Evolutionary conservation across 2,888 invertebrate species (phyloP), one percentile per base, ranked within the genome.

Genomic region (Erpobdella octoculata): DNA sequence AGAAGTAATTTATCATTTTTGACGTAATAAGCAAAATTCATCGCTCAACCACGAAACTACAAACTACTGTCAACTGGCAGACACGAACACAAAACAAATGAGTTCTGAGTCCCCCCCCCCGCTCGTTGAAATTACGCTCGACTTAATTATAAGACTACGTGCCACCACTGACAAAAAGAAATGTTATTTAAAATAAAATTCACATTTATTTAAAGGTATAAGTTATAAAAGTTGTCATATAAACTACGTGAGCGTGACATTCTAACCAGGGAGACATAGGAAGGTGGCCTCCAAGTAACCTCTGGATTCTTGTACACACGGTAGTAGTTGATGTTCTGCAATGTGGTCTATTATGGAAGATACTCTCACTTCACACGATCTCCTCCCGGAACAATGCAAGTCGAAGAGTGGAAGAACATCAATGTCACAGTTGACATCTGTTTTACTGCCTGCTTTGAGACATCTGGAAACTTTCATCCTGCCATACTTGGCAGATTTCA

Each of bases 291-390:
- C 62, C 31, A 62, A 35, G 31, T 33, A 62, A 28, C 62, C 62
- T 28, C 62, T 25, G 62, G 33, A 12, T 31, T 31, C 31, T 62
- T 31, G 12, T 6, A 62, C 31, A 35, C 62, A 62, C 4, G 62
- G n/a, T 28, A 33, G 35, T 35, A 33, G 28, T 31, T 35, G 31
- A 8, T 31, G n/a, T 4, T 62, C 62, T 6, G 35, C 28, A 35
- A 62, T 5, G 62, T n/a, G n/a, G 35, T 62, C 62, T 6, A 62
- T 62, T n/a, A 62, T 62, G 31, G 62, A 62, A 35, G 31, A 33
- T n/a, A 62, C 62, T 18, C 35, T 62, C 33, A 62, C 62, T 35
- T 62, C 62, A 35, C 62, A 62, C 12, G 62, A 62, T 35, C 62
- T 62, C 35, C 62, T 62, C n/a, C 62, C 62, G 33, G 62, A 62